These are phyloP conservation scores for Tipula confusa DNA, from an alignment of 2,888 invertebrate species.

Conservation along the genomic window DNA sequence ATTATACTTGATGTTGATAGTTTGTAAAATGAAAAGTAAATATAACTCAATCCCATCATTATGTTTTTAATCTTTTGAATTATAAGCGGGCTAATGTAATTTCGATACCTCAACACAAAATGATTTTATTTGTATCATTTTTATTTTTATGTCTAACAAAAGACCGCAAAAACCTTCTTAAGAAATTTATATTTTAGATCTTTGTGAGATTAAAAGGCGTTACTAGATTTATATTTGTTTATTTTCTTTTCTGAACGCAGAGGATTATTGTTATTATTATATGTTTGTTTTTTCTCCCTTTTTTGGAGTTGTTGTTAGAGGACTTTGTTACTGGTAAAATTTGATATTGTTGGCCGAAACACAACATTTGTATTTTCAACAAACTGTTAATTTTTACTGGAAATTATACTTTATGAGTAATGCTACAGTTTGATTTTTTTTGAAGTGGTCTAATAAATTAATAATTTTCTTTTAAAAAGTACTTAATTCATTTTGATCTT, in stretches of 20 bases:
- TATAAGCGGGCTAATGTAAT: slow-evolving; percentile 1
- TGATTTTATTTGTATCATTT: background rate
- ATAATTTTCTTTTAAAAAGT: no score
- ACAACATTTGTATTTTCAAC: no score
- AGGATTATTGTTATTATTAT: background rate
- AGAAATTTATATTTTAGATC: background rate
- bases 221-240: background rate
- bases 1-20: background rate
- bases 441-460: no score
- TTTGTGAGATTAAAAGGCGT: slow-evolving; percentile 6
- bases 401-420: no score
- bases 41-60: background rate
- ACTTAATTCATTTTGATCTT: no score
- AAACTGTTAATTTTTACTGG: no score
- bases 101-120: background rate
- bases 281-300: background rate
- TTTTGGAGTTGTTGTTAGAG: background rate
- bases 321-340: no score
- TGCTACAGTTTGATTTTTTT: no score
- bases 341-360: no score
- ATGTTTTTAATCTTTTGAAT: background rate
- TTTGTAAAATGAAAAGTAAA: background rate
- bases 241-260: background rate
- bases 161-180: background rate
- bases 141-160: background rate